Base-by-base conservation (phyloP, 1,140 invertebrate genomes). In the Aphelinus atriplicis region DNA sequence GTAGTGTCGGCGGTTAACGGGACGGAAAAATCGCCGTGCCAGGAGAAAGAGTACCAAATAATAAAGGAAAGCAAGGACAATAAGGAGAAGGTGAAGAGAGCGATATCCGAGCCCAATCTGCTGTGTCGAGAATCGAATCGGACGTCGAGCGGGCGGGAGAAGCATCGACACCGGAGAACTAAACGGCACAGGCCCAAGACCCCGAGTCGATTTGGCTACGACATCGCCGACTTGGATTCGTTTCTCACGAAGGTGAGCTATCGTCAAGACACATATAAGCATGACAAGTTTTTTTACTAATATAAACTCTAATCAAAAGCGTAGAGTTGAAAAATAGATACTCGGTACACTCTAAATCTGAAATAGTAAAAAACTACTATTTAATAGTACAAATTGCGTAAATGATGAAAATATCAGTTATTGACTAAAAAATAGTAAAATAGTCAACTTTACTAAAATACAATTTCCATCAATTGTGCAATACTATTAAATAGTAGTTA, bases 191-290 rank as follows among this genome's bases (percentile, higher is more conserved):
- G 81, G 57, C 64, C 80, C 6, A 82, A 83, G 76, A 76, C 80
- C 10, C 79, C 79, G 0, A 81, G 77, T 51, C 81, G 80, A 72
- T 94, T 94, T 77, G 93, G 92, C 48, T 94, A 94, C 77, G 92
- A 94, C 73, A 94, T 94, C 46, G 88, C 90, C 63, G 93, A 95
- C 83, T 89, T 94, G 51, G 93, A 94, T 77, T 90, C 90, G 48
- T 94, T 94, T 82, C 86, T 95, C 5, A 91, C 91, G 1, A 93
- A 93, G 89, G 92, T 93, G 84, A 82, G 53, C 51, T 7, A 48
- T 60, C 42, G 4, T 4, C 26, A 26, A 26, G 26, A 26, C 26
- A 26, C 26, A 26, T 26, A 26, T 26, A 26, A 26, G 26, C 26
- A 26, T 26, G 26, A 26, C 26, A 26, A 26, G 26, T 26, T 26